Evolutionary conservation across 2,113 vertebrate genomes (phyloP).

Genomic region (Pseudonaja textilis): DNA sequence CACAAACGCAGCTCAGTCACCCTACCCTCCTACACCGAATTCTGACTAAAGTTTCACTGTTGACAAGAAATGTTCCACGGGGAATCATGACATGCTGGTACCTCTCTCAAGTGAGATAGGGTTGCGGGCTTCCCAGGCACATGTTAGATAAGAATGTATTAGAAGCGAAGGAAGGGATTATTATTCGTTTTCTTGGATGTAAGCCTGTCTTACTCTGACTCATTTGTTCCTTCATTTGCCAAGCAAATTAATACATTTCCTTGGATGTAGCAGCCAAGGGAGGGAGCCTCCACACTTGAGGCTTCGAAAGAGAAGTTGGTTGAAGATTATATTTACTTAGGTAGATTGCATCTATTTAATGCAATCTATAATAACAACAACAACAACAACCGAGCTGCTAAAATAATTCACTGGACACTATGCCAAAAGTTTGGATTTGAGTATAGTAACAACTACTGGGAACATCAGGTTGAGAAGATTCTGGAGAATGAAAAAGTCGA

Average conservation of each 20-base stretch:
- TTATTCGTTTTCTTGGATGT: neutral
- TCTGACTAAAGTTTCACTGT: slow-evolving; percentile 2
- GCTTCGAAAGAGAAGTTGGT: neutral
- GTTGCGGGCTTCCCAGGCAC: neutral
- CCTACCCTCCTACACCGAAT: neutral
- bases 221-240: neutral
- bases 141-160: neutral
- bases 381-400: too few relatives aligned
- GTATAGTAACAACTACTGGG: too few relatives aligned
- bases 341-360: too few relatives aligned
- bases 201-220: neutral
- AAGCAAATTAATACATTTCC: neutral
- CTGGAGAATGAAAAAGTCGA: too few relatives aligned
- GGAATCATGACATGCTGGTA: neutral
- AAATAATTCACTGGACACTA: too few relatives aligned
- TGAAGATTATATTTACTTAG: neutral
- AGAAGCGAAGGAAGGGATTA: neutral
- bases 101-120: neutral
- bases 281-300: neutral
- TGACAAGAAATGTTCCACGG: neutral
- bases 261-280: neutral
- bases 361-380: too few relatives aligned
- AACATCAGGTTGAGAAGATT: too few relatives aligned
- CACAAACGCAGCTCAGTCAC: neutral
- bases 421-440: too few relatives aligned